Percentiles rank a stretch among this genome's conserved stretches.
These are phyloP conservation scores for Polypedilum pembai DNA, from an alignment of 1,140 invertebrate species.

Conservation along the genomic window DNA sequence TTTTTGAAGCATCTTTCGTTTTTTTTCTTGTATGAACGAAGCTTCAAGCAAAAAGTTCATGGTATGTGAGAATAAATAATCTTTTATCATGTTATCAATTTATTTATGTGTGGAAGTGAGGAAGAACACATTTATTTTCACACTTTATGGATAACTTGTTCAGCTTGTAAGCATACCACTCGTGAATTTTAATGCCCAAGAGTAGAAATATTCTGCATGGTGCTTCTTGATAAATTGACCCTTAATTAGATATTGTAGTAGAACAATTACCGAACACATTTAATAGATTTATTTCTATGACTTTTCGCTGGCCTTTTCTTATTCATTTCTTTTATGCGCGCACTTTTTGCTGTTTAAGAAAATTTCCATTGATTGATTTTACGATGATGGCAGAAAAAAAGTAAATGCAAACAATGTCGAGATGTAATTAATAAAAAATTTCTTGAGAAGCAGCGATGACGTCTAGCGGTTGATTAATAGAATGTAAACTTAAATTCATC, in stretches of 20 bases:
- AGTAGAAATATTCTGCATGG: background rate
- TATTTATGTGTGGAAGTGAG: background rate
- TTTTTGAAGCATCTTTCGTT: too few relatives aligned
- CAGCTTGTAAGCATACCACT: background rate
- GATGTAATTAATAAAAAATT: too few relatives aligned
- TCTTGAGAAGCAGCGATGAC: too few relatives aligned
- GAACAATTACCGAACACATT: background rate
- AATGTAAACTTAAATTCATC: too few relatives aligned
- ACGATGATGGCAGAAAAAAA: too few relatives aligned
- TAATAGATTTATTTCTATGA: conserved; percentile 19
- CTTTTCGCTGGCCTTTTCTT: background rate
- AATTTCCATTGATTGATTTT: too few relatives aligned
- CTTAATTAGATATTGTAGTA: conserved; percentile 7
- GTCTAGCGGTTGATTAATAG: too few relatives aligned
- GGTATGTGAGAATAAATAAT: background rate
- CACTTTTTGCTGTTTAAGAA: background rate
- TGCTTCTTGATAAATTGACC: conserved; percentile 2
- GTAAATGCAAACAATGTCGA: too few relatives aligned
- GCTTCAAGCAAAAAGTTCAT: too few relatives aligned
- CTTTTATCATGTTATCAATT: background rate
- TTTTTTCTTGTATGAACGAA: too few relatives aligned
- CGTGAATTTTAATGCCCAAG: background rate
- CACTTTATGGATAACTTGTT: background rate
- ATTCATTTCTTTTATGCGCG: background rate
- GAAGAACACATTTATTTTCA: conserved; percentile 11